Evolutionary conservation across 1,140 invertebrate species (phyloP), one percentile per base, ranked within the genome.

Genomic region (Bradynema listronoti): DNA sequence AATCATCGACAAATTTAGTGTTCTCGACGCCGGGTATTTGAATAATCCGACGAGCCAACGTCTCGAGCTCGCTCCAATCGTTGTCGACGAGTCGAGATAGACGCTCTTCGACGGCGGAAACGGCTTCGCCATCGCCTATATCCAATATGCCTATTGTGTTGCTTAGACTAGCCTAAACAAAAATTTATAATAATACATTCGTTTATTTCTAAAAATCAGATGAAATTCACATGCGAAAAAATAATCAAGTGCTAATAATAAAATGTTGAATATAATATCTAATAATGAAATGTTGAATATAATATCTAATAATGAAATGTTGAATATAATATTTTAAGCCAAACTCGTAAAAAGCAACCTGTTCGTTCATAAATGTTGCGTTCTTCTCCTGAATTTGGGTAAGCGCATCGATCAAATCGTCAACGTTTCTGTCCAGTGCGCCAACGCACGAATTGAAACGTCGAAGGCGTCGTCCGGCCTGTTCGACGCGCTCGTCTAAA

Each of bases 361-460:
- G n/a, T n/a, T n/a, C n/a, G n/a, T n/a, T n/a, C n/a, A n/a, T n/a
- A n/a, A n/a, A n/a, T n/a, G 16, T 25, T 4, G 49, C 11, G 19
- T 51, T 51, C 7, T 33, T 22, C 2, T 51, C 49, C 32, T 32
- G 22, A 4, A 51, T 22, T 2, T 29, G 22, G 25, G 43, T 27
- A 19, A 64, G 39, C n/a, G 56, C 62, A n/a, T 64, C 62, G 16
- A 43, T 39, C 5, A 64, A 34, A 36, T 64, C 60, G 30, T 64
- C 62, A 4, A 42, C 29, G 6, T 49, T 36, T 1, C 62, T 57
- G n/a, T 60, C 41, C 19, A 49, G 30, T 25, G 47, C n/a, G n/a
- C n/a, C n/a, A n/a, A n/a, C n/a, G n/a, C n/a, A 24, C 11, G 41
- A 36, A n/a, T 51, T 51, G 11, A 51, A 29, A 3, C 49, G 49